Base-by-base conservation (phyloP, 2,113 vertebrate species). In the Axis porcinus region DNA sequence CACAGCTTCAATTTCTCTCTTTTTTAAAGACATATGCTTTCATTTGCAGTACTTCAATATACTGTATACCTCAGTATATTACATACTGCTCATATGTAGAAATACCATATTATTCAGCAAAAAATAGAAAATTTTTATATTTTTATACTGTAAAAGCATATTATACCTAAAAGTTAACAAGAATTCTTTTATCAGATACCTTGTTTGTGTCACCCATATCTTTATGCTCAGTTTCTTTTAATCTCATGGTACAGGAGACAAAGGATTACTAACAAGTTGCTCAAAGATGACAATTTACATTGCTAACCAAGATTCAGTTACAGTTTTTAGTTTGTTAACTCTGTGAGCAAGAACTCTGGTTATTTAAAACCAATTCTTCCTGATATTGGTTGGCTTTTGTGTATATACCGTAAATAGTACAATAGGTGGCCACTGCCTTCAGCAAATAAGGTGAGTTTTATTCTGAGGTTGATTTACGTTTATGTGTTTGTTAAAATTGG, bases 281-380 rank as follows among this genome's bases (percentile, higher is more conserved):
- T 92, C 36, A 40, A 23, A 84, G 57, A 84, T 83, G 45, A 78
- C 58, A 74, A 14, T 74, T 96, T 90, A 43, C 57, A 14, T 36
- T 94, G 60, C 33, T 95, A 87, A 58, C 30, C 19, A 82, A 54
- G 86, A 74, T 86, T 64, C 50, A 47, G 50, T 95, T 95, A 96
- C 2, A 87, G 64, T 47, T 89, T 96, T 90, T 88, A 96, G 45
- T 90, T 91, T 94, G 50, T 60, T 89, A 60, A 83, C 86, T 89
- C 33, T 86, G 3, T 64, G 25, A 85, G 30, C 25, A 86, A 92
- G 28, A 60, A 19, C 10, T 86, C 15, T 70, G 25, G 9, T 82
- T 83, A 45, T 55, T 92, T 88, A 84, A 84, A 88, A 87, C 16
- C 6, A 57, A 57, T 43, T 60, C 36, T 57, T 86, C 89, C 89